phyloP scores from a whole-genome alignment of 2,113 vertebrate genomes.

The Ophiodon elongatus region DNA sequence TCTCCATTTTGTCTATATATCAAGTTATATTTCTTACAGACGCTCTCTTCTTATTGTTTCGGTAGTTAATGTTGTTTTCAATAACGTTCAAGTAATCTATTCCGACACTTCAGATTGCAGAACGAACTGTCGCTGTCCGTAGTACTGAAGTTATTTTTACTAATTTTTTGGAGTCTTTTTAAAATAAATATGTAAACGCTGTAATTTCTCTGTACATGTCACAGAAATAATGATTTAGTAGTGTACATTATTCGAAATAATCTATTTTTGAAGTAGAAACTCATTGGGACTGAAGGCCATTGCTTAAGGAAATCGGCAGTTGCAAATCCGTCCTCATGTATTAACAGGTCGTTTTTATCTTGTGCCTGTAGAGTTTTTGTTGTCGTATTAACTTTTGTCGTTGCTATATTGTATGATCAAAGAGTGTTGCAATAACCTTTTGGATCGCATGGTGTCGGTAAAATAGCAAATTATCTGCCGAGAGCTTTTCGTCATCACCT shows the following conservation, averaged over 20 bases:
- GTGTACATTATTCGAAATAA: neutral
- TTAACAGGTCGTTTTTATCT: no score
- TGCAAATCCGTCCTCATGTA: neutral
- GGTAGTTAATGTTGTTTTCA: neutral
- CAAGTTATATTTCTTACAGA: neutral
- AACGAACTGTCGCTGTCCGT: neutral
- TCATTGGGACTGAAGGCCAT: neutral
- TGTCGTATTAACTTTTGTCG: neutral
- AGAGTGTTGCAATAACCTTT: conserved; percentile 26
- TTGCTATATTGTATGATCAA: neutral
- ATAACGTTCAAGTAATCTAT: neutral
- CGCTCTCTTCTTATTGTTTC: neutral
- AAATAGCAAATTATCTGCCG: neutral
- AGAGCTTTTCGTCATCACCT: neutral
- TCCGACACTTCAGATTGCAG: neutral
- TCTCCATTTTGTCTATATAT: neutral
- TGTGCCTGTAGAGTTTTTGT: neutral
- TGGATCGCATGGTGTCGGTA: conserved; percentile 56
- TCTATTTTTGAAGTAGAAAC: neutral
- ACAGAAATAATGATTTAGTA: neutral
- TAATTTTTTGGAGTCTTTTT: neutral
- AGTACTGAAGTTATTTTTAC: conserved; percentile 19
- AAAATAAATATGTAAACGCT: neutral
- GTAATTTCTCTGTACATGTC: neutral
- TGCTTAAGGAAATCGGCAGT: neutral